Conservation (phyloP, 2,113 vertebrate species). For the Procavia capensis region DNA sequence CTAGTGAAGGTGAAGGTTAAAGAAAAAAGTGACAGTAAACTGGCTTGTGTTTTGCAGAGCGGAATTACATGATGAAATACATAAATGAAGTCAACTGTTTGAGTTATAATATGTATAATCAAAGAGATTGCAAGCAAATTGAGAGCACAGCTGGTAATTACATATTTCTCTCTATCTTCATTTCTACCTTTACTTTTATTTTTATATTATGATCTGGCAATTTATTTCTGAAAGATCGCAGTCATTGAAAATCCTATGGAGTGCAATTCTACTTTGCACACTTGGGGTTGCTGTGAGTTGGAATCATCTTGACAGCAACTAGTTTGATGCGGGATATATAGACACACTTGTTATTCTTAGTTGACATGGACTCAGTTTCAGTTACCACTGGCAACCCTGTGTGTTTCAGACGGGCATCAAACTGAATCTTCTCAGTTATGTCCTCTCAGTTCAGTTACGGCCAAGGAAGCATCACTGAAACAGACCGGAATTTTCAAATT, state of each 20-base stretch:
- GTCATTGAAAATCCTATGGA: too few species aligned
- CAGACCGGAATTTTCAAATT: too few species aligned
- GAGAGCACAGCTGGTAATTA: neutral
- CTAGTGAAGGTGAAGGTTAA: neutral
- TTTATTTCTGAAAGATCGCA: too few species aligned
- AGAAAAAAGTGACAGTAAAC: neutral
- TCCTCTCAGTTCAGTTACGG: too few species aligned
- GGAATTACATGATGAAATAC: neutral
- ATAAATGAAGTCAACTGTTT: neutral
- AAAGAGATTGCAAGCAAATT: neutral
- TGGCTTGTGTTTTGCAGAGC: neutral
- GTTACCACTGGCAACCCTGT: neutral
- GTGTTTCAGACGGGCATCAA: neutral
- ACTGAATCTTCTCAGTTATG: too few species aligned
- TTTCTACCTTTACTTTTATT: neutral
- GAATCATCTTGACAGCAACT: neutral
- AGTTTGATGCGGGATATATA: neutral
- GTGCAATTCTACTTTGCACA: too few species aligned
- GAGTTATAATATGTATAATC: neutral
- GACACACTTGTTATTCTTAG: neutral
- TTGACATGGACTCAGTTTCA: neutral
- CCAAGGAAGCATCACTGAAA: too few species aligned
- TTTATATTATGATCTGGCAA: neutral
- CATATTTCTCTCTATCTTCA: neutral
- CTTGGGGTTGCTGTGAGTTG: neutral